A percentile compares a stretch with the other conserved stretches of the same genome.
Conservation (phyloP, 2,888 invertebrate species). For the Marronus borbonicus region DNA sequence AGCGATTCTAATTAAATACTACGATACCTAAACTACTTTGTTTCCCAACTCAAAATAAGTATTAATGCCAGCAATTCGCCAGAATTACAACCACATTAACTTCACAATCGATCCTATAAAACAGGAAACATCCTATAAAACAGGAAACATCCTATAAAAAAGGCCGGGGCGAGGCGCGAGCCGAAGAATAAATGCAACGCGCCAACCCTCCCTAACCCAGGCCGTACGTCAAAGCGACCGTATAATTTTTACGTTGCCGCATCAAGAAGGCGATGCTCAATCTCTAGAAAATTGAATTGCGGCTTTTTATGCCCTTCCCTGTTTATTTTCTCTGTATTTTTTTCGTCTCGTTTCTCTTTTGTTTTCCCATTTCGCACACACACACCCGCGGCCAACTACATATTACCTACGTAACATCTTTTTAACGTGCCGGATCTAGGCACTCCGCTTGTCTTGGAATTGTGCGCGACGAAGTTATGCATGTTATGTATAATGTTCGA, state of each 20-base stretch:
- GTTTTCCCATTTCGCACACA: background rate
- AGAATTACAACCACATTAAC: slow-evolving; percentile 4
- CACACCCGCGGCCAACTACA: background rate
- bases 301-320: slow-evolving; percentile 19
- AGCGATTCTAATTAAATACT: no score
- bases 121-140: background rate
- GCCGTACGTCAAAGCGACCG: slow-evolving; percentile 35
- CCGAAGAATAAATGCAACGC: slow-evolving; percentile 11
- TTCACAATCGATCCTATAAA: background rate
- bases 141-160: no score
- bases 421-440: background rate
- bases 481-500: slow-evolving; percentile 28
- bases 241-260: slow-evolving; percentile 33
- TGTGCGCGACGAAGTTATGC: background rate
- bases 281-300: slow-evolving; percentile 41
- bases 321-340: slow-evolving; percentile 9
- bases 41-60: no score
- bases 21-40: no score
- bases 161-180: background rate
- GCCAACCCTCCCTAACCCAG: background rate
- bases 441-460: background rate
- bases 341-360: slow-evolving; percentile 4
- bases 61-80: background rate
- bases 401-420: background rate
- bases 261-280: slow-evolving; percentile 39